phyloP scores from a whole-genome alignment of 2,113 vertebrate genomes.

The Dipodomys stephensi region DNA sequence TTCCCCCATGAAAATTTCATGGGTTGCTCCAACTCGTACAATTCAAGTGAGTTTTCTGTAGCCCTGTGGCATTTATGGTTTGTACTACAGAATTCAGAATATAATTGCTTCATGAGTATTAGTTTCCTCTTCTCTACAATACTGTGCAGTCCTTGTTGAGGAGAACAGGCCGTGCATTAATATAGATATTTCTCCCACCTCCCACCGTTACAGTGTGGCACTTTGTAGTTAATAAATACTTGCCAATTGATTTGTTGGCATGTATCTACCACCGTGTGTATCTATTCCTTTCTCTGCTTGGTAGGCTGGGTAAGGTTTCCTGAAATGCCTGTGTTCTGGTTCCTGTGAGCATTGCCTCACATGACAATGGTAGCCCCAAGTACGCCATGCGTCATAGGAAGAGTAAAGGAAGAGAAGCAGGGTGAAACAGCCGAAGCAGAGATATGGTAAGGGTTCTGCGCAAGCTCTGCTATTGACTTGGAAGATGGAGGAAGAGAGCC shows the following conservation, averaged over 20 bases:
- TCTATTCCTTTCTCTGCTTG: neutral
- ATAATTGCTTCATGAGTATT: neutral
- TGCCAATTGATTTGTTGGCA: neutral
- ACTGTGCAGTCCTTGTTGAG: neutral
- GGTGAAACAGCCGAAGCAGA: neutral
- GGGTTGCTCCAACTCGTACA: neutral
- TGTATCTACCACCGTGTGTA: neutral
- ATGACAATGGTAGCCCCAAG: neutral
- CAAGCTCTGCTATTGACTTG: neutral
- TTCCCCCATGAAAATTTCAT: constrained; percentile 42
- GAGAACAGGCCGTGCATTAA: neutral
- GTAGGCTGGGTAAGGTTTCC: neutral
- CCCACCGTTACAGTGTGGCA: neutral
- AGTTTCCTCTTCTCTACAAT: neutral
- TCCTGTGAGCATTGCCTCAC: neutral
- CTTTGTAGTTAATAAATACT: neutral
- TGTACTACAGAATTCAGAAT: neutral
- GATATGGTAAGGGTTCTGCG: neutral
- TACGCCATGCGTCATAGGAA: neutral
- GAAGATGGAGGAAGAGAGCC: neutral
- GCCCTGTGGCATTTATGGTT: neutral
- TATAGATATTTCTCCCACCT: neutral
- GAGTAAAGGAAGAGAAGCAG: neutral
- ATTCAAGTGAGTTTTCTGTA: constrained; percentile 29
- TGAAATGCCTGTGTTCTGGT: neutral